Evolutionary conservation across 2,113 vertebrate species (phyloP).

Genomic region (Pygoscelis adeliae): DNA sequence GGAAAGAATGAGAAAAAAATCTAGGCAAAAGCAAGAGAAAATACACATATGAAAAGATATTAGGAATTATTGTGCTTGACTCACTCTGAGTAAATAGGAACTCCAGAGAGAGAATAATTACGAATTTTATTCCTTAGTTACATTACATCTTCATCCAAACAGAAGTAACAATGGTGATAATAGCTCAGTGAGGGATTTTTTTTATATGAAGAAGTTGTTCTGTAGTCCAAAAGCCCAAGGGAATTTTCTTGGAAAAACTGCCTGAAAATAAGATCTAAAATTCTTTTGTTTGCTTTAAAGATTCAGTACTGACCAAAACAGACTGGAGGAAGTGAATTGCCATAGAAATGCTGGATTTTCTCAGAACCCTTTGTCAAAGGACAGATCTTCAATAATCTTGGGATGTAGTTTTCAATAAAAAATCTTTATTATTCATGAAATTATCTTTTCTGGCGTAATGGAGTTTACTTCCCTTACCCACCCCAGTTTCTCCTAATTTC

Average conservation of each 20-base stretch:
- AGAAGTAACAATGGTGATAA: background rate
- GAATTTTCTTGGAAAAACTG: background rate
- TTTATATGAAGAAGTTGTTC: background rate
- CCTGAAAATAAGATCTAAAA: background rate
- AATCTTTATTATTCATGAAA: background rate
- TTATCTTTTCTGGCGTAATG: background rate
- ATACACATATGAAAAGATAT: background rate
- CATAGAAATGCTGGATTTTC: background rate
- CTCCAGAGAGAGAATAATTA: background rate
- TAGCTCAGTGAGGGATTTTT: background rate
- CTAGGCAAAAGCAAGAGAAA: background rate
- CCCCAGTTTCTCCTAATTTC: background rate
- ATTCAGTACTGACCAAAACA: background rate
- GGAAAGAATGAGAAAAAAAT: background rate
- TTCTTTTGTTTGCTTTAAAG: background rate
- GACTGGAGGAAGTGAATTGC: background rate
- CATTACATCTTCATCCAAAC: background rate
- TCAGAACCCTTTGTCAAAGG: background rate
- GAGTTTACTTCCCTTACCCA: background rate
- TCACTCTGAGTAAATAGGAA: background rate
- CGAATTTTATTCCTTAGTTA: background rate
- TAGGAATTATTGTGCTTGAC: background rate
- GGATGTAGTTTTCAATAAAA: background rate
- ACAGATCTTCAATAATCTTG: background rate
- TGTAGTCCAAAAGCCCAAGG: background rate